These are phyloP conservation scores for Portevinia maculata DNA, from an alignment of 2,888 invertebrate genomes.

Conservation along the genomic window DNA sequence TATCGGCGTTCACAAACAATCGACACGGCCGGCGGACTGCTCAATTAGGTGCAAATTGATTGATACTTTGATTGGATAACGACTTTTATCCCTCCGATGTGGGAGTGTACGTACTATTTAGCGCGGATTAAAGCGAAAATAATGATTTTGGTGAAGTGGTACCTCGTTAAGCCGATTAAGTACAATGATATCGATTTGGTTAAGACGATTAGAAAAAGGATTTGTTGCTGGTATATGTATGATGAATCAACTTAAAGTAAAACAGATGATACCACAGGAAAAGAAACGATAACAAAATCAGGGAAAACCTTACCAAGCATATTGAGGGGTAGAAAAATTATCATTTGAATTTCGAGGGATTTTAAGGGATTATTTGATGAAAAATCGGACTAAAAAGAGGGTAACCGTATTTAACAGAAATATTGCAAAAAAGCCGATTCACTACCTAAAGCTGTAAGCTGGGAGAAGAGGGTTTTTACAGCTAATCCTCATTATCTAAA, in stretches of 20 bases:
- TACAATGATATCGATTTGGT: conserved; percentile 63
- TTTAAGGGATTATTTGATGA: too few species aligned
- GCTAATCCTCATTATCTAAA: too few species aligned
- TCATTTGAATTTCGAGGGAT: background rate
- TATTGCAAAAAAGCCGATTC: too few species aligned
- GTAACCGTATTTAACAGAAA: too few species aligned
- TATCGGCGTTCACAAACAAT: conserved; percentile 30
- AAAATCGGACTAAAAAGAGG: too few species aligned
- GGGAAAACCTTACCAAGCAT: background rate
- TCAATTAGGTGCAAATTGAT: conserved; percentile 71
- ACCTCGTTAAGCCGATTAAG: conserved; percentile 63
- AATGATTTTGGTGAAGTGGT: conserved; percentile 59
- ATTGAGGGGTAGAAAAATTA: background rate
- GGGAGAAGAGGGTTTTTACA: too few species aligned
- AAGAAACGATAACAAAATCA: conserved; percentile 9
- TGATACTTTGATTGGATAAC: conserved; percentile 73
- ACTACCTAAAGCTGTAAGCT: too few species aligned
- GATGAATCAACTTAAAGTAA: conserved; percentile 2
- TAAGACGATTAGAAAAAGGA: conserved; percentile 58
- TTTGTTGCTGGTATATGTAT: conserved; percentile 30
- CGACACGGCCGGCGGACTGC: conserved; percentile 48
- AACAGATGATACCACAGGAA: conserved; percentile 25
- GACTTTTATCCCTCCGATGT: conserved; percentile 19
- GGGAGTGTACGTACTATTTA: conserved; percentile 19
- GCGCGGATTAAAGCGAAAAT: conserved; percentile 63